Evolutionary conservation across 2,888 invertebrate species (phyloP).

Genomic region (Myopa testacea): DNA sequence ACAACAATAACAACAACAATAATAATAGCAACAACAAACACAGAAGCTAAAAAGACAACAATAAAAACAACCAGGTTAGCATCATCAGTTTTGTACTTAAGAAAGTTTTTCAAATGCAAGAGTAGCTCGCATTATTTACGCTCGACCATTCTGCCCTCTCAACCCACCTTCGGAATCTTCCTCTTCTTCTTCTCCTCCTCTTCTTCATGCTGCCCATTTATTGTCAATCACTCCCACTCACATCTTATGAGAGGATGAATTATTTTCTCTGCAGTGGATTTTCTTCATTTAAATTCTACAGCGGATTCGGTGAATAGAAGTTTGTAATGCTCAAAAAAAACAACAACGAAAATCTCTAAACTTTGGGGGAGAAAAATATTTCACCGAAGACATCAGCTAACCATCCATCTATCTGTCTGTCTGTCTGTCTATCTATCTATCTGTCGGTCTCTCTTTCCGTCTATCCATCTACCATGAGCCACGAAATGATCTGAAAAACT

Average conservation of each 20-base stretch:
- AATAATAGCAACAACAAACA: neutral
- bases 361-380: neutral
- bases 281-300: constrained; percentile 56
- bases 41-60: neutral
- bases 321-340: constrained; percentile 17
- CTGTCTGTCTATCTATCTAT: no score
- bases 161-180: neutral
- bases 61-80: neutral
- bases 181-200: neutral
- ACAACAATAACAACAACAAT: neutral
- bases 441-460: no score
- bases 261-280: constrained; percentile 50
- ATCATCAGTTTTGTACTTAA: no score
- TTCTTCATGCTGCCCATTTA: neutral
- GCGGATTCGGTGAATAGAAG: constrained; percentile 55
- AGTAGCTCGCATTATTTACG: neutral
- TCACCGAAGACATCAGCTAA: neutral
- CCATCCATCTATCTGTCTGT: no score
- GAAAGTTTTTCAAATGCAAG: neutral
- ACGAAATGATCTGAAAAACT: constrained; percentile 24
- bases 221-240: constrained; percentile 9
- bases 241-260: constrained; percentile 56
- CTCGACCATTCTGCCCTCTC: neutral
- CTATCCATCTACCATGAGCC: neutral
- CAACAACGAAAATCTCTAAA: neutral